Base-by-base conservation (phyloP, 1,140 invertebrate genomes). In the Cotesia typhae region DNA sequence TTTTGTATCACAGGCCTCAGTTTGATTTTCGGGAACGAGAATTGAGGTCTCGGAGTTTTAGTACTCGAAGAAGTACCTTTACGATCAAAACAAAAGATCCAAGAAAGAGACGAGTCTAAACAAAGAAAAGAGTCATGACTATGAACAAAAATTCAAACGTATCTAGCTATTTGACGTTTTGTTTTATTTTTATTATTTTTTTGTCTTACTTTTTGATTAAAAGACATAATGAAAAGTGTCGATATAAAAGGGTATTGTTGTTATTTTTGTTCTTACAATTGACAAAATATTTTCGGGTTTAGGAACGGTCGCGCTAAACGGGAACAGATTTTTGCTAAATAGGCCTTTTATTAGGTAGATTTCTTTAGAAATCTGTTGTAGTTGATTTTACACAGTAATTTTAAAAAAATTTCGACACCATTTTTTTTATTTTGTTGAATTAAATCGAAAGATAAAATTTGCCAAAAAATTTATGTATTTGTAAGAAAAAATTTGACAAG, bases 1-100 rank as follows among this genome's bases (percentile, higher is more conserved):
- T 55, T 69, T 36, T 57, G 7, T 69, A 38, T 55, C 38, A 59
- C 20, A 47, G 14, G 70, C 59, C 65, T 67, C 37, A 53, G 70
- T 74, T 74, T 71, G 73, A 74, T 74, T 74, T 71, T 74, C 41
- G 65, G 64, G 28, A 37, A 72, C 38, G 64, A 20, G 35, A 35
- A 73, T 72, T 72, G 35, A 68, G 66, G 71, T 63, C 64, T 52
- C 37, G n/a, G 36, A 59, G 53, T 9, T 57, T 28, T 61, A 37
- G 17, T 28, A 47, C 68, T 70, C 68, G 55, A 47, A 60, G 59
- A 41, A 51, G 65, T 51, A 69, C 38, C 37, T 35, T 59, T 60
- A 59, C 68, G 68, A 71, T 71, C 65, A 71, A 71, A 71, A 71
- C 59, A 70, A 70, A 63, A 64, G 36, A 47, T 10, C 5, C 41